Evolutionary conservation across 2,797 vertebrate genomes (phyloP).

Genomic region (Scyliorhinus canicula): DNA sequence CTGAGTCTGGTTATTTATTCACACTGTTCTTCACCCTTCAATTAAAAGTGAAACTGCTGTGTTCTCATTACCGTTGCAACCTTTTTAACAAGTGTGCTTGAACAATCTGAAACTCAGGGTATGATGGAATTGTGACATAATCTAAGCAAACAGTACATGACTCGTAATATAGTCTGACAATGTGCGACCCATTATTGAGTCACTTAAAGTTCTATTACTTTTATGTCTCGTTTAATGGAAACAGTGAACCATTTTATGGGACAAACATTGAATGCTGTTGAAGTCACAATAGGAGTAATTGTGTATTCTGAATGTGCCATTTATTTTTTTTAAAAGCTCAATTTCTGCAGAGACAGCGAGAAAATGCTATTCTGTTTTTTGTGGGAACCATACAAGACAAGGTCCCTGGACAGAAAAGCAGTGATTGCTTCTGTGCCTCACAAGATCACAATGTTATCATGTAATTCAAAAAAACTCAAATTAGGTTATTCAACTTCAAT

Average conservation of each 20-base stretch:
- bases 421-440: neutral
- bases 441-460: neutral
- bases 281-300: slow-evolving; percentile 26
- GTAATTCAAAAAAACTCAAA: neutral
- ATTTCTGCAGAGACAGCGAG: neutral
- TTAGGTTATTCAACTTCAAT: neutral
- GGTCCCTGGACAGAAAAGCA: neutral
- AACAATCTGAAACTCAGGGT: neutral
- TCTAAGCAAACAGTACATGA: slow-evolving; percentile 13
- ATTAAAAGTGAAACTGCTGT: neutral
- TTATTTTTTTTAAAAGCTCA: neutral
- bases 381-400: slow-evolving; percentile 2
- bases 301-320: slow-evolving; percentile 11
- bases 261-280: slow-evolving; percentile 21
- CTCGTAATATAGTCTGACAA: neutral
- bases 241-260: slow-evolving; percentile 12
- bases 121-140: neutral
- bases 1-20: neutral
- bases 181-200: slow-evolving; percentile 6
- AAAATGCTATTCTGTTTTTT: neutral
- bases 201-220: slow-evolving; percentile 31
- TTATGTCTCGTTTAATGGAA: slow-evolving; percentile 18
- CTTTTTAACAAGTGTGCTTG: neutral
- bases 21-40: neutral
- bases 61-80: neutral